Evolutionary conservation across 2,113 vertebrate genomes (phyloP).

Genomic region (Callipepla squamata): DNA sequence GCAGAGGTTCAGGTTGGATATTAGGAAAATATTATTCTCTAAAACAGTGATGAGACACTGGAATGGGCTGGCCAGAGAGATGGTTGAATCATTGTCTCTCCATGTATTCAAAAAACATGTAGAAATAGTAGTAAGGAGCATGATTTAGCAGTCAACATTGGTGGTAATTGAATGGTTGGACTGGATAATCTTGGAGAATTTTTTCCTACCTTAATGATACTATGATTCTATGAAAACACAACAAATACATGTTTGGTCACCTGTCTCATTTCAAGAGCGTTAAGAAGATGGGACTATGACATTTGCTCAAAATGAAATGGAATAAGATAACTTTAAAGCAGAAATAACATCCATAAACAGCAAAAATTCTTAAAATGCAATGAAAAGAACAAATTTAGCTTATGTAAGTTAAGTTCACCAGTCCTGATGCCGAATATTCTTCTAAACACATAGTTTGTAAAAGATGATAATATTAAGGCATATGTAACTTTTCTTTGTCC

Average conservation of each 20-base stretch:
- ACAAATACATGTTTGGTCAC: neutral
- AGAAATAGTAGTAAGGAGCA: no score
- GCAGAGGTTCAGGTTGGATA: no score
- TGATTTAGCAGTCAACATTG: no score
- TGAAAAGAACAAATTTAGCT: neutral
- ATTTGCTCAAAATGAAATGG: neutral
- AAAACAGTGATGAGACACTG: no score
- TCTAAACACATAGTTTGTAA: neutral
- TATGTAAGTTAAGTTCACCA: neutral
- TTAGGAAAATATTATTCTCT: no score
- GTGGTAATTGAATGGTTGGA: no score
- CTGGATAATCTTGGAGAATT: no score
- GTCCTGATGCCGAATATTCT: accelerated
- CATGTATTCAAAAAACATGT: no score
- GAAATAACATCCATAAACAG: neutral
- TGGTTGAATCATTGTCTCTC: no score
- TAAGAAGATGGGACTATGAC: neutral
- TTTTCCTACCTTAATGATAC: no score
- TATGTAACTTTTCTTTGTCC: neutral
- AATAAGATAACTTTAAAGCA: neutral
- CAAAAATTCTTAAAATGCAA: neutral
- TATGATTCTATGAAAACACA: neutral
- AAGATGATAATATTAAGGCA: conserved; percentile 12
- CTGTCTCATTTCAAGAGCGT: neutral
- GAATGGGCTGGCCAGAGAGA: no score